Percentiles rank a stretch among this genome's conserved stretches.
These are phyloP conservation scores for Platycnemis pennipes DNA, from an alignment of 2,888 invertebrate species.

Conservation along the genomic window DNA sequence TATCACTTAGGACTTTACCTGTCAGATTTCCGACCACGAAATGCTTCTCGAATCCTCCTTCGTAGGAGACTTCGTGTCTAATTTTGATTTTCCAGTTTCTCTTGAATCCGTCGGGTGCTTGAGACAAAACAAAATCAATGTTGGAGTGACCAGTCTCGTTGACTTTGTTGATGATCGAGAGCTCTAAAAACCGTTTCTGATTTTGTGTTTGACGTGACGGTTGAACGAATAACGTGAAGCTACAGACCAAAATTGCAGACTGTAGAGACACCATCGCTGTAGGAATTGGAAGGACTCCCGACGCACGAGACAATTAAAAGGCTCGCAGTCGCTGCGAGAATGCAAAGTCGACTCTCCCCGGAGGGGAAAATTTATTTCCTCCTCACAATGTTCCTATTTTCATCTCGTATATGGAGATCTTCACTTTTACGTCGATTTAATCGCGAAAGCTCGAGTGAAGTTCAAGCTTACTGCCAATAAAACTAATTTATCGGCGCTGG, in stretches of 20 bases:
- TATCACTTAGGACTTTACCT: no score
- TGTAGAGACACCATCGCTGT: neutral
- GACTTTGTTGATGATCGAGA: neutral
- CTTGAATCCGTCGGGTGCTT: neutral
- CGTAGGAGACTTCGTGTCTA: slow-evolving; percentile 81
- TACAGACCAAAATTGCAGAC: neutral
- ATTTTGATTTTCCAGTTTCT: slow-evolving; percentile 78
- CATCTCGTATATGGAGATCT: no score
- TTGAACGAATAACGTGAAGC: neutral
- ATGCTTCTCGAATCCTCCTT: slow-evolving; percentile 81
- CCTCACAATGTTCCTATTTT: no score
- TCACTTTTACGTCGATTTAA: no score
- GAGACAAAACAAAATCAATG: neutral
- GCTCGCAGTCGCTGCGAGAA: no score
- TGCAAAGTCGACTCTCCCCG: no score
- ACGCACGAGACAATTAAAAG: no score
- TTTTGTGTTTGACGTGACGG: neutral
- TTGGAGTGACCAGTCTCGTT: neutral
- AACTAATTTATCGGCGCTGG: no score
- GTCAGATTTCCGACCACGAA: slow-evolving; percentile 74
- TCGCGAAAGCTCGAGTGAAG: no score
- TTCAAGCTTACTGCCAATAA: no score
- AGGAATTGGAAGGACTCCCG: no score
- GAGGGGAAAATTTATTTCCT: no score
- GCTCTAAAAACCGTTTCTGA: neutral